phyloP scores from a whole-genome alignment of 2,113 vertebrate genomes.

The Dunckerocampus dactyliophorus region DNA sequence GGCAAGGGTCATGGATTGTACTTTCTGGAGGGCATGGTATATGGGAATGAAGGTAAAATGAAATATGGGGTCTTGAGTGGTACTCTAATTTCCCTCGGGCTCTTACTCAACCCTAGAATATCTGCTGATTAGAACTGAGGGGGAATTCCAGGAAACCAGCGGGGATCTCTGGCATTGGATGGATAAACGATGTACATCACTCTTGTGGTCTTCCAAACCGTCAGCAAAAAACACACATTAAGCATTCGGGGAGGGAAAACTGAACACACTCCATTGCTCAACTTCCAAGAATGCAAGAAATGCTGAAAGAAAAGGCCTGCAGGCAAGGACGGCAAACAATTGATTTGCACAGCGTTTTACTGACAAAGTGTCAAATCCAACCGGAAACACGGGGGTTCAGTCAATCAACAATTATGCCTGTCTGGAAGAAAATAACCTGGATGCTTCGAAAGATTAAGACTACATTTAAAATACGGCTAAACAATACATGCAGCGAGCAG shows the following conservation, averaged over 20 bases:
- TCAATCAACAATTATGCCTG: not conserved
- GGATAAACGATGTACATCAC: slow-evolving; percentile 10
- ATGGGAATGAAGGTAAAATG: slow-evolving; percentile 25
- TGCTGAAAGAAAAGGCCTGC: not conserved
- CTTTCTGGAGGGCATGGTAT: slow-evolving; percentile 4
- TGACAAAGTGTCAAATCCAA: slow-evolving; percentile 7
- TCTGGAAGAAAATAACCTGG: slow-evolving; percentile 1
- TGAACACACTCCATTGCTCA: slow-evolving; percentile 3
- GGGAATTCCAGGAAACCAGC: slow-evolving; percentile 13
- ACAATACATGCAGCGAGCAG: not conserved
- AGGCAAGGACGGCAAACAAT: not conserved
- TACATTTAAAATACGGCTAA: not conserved
- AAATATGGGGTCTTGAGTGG: slow-evolving; percentile 33
- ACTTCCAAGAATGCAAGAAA: not conserved
- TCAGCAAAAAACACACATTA: slow-evolving; percentile 11
- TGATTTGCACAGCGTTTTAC: not conserved
- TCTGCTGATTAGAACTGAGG: slow-evolving; percentile 20
- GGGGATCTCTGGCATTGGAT: slow-evolving; percentile 24
- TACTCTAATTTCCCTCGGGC: slow-evolving; percentile 31
- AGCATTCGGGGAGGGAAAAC: not conserved
- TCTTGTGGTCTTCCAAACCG: not conserved
- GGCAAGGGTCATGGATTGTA: slow-evolving; percentile 21
- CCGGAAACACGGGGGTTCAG: not conserved
- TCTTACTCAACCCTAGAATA: slow-evolving; percentile 11
- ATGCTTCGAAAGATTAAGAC: not conserved